Conservation (phyloP, 1,140 invertebrate species). For the Drosophila sechellia region DNA sequence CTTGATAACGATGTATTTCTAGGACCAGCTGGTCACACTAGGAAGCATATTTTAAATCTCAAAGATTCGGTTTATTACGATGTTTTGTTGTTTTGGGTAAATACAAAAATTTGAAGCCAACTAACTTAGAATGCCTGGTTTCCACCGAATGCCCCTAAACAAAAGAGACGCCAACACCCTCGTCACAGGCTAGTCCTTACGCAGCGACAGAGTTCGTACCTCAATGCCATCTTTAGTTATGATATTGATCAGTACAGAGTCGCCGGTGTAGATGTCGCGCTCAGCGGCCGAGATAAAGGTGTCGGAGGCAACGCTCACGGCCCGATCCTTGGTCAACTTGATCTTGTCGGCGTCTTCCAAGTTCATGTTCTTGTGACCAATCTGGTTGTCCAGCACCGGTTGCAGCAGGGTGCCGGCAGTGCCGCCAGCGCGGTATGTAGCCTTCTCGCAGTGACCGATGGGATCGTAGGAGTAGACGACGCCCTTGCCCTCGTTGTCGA, state of each 20-base stretch:
- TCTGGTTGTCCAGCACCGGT: conserved; percentile 95
- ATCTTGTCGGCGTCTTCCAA: conserved; percentile 88
- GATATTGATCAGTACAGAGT: conserved; percentile 94
- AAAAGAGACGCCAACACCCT: background rate
- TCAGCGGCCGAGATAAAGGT: conserved; percentile 98
- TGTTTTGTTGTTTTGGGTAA: conserved; percentile 12
- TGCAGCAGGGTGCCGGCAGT: conserved; percentile 92
- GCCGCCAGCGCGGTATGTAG: conserved; percentile 93
- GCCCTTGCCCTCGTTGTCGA: conserved; percentile 95
- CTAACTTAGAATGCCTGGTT: conserved; percentile 12
- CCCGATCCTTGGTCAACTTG: conserved; percentile 91
- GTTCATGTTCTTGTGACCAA: conserved; percentile 94
- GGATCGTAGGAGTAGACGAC: conserved; percentile 98
- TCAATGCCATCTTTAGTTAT: conserved; percentile 95
- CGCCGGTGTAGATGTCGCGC: conserved; percentile 98
- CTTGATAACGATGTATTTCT: background rate
- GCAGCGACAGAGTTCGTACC: conserved; percentile 88
- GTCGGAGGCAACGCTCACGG: conserved; percentile 95
- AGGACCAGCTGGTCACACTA: conserved; percentile 17
- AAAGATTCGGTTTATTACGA: conserved; percentile 30
- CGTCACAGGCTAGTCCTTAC: conserved; percentile 90
- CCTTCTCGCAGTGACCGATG: conserved; percentile 95
- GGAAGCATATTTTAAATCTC: conserved; percentile 14
- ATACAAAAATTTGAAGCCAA: conserved; percentile 60
- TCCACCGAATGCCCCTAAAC: conserved; percentile 26